These are phyloP conservation scores for Pleuronectes platessa DNA, from an alignment of 2,113 vertebrate genomes.

Conservation along the genomic window DNA sequence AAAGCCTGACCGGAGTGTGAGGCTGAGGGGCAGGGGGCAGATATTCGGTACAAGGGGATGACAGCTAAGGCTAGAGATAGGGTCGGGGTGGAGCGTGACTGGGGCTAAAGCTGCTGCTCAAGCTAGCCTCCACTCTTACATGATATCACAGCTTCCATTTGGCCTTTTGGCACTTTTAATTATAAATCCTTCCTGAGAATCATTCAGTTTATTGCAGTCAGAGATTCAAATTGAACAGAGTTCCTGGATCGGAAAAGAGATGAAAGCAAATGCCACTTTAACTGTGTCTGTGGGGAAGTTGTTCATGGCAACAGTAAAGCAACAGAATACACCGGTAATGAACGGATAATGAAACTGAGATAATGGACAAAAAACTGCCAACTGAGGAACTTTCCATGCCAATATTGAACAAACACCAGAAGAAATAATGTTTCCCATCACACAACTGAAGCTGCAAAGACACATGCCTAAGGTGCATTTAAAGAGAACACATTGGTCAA, in stretches of 20 bases:
- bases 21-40: slow-evolving; percentile 43
- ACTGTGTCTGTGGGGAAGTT: slow-evolving; percentile 3
- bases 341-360: background rate
- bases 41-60: slow-evolving; percentile 34
- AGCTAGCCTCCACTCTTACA: slow-evolving; percentile 33
- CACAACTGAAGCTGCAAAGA: slow-evolving; percentile 11
- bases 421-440: too few species aligned
- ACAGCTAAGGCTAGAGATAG: slow-evolving; percentile 22
- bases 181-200: background rate
- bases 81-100: slow-evolving; percentile 48
- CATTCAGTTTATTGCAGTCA: background rate
- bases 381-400: background rate
- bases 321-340: slow-evolving; percentile 14
- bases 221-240: slow-evolving; percentile 4
- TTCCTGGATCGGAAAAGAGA: background rate
- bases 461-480: background rate
- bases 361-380: background rate
- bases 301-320: slow-evolving; percentile 8
- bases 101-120: slow-evolving; percentile 32
- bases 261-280: slow-evolving; percentile 19
- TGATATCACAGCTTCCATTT: slow-evolving; percentile 56
- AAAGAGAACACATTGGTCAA: slow-evolving; percentile 5
- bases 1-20: slow-evolving; percentile 62
- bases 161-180: background rate
- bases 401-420: slow-evolving; percentile 11